Evolutionary conservation across 2,888 invertebrate species (phyloP), one percentile per base, ranked within the genome.

Genomic region (Syritta pipiens): DNA sequence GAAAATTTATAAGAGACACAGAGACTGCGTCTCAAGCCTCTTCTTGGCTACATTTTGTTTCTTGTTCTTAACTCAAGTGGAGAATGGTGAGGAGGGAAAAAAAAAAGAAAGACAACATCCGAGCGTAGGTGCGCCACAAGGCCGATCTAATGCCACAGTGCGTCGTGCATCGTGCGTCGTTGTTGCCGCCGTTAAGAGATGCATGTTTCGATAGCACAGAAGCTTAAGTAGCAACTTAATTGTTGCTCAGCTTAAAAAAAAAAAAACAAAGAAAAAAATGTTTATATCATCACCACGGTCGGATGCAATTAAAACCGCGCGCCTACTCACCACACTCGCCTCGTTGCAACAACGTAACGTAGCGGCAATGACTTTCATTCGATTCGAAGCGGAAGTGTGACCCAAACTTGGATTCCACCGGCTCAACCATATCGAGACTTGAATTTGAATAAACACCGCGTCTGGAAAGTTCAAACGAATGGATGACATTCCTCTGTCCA

Each of bases 121-220:
- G 14, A 42, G 72, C 57, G 79, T 74, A 67, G 72, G 79, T 62
- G 77, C 35, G 60, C 26, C 59, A 79, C 79, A 79, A 79, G 79
- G 79, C 67, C 72, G 57, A 77, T 77, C 71, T 57, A 77, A 71
- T 77, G 71, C 63, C 30, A 49, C 14, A 17, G 37, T 4, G 14
- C 14, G 17, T 17, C 4, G 37, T 37, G 17, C 10, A 17, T 7
- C 19, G 37, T 17, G 19, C 37, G 14, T 37, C 37, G 7, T 9
- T 37, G 37, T 37, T 37, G 1, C 37, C n/a, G n/a, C n/a, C n/a
- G n/a, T n/a, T n/a, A n/a, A n/a, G n/a, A 65, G 65, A 72, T 71
- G 35, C 53, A 65, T 60, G 65, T 65, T 62, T 0, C 69, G 76
- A 76, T 76, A 76, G 49, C 46, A n/a, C 63, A 59, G 63, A 48